These are phyloP conservation scores for Oscheius myriophilus DNA, from an alignment of 2,888 invertebrate genomes.

Conservation along the genomic window DNA sequence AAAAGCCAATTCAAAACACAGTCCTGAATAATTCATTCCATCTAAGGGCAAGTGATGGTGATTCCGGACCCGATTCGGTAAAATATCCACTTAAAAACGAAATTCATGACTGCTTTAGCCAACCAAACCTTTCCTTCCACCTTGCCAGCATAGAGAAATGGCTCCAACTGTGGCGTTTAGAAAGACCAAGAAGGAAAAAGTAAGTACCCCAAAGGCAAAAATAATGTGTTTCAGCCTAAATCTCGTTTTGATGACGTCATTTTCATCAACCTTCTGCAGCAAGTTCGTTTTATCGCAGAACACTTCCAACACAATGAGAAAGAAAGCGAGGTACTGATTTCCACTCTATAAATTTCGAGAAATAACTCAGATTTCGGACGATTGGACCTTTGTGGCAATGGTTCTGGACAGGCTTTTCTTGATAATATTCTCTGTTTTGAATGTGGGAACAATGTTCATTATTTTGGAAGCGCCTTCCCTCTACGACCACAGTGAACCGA, in stretches of 20 bases:
- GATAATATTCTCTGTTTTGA: slow-evolving; percentile 68
- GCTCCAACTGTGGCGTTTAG: slow-evolving; percentile 55
- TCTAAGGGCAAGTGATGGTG: slow-evolving; percentile 37
- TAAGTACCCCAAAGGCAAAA: no score
- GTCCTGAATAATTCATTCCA: slow-evolving; percentile 46
- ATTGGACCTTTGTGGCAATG: slow-evolving; percentile 70
- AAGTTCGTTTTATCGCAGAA: slow-evolving; percentile 68
- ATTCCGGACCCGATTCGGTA: slow-evolving; percentile 43
- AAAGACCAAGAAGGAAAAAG: slow-evolving; percentile 45
- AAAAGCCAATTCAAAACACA: slow-evolving; percentile 42
- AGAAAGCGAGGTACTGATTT: slow-evolving; percentile 61
- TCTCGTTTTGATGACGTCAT: slow-evolving; percentile 63
- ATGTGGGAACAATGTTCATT: slow-evolving; percentile 67
- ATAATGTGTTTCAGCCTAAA: slow-evolving; percentile 34
- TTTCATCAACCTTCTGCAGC: slow-evolving; percentile 64
- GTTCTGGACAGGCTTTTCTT: slow-evolving; percentile 68
- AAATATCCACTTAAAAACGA: neutral
- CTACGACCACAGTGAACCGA: slow-evolving; percentile 62
- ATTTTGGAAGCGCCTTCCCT: slow-evolving; percentile 69
- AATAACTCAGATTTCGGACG: slow-evolving; percentile 62
- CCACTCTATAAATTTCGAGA: neutral
- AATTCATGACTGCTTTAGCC: slow-evolving; percentile 25
- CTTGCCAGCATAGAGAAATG: slow-evolving; percentile 19
- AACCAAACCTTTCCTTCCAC: slow-evolving; percentile 41
- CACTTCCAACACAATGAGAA: slow-evolving; percentile 67